These are phyloP conservation scores for Drosophila persimilis DNA, from an alignment of 1,140 invertebrate species.

Conservation along the genomic window DNA sequence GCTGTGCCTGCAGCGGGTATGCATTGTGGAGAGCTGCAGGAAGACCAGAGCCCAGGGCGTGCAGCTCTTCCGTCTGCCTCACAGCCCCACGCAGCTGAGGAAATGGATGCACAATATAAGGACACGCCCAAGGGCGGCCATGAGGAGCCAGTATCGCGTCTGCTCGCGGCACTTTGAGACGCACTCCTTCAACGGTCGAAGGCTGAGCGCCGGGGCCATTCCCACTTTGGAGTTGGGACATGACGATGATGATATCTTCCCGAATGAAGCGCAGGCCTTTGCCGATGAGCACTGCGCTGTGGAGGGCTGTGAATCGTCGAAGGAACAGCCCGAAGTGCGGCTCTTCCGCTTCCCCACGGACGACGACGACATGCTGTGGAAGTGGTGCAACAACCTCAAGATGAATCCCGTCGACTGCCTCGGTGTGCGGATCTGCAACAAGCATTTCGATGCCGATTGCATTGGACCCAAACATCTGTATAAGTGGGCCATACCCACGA, in stretches of 20 bases:
- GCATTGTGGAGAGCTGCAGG: conserved; percentile 73
- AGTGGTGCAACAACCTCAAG: conserved; percentile 79
- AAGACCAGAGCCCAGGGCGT: conserved; percentile 70
- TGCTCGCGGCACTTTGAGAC: conserved; percentile 74
- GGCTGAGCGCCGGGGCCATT: conserved; percentile 68
- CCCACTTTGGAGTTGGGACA: conserved; percentile 75
- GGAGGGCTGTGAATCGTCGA: conserved; percentile 60
- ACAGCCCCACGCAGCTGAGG: conserved; percentile 64
- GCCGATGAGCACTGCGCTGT: conserved; percentile 70
- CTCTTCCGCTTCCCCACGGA: conserved; percentile 76
- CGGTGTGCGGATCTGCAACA: conserved; percentile 74
- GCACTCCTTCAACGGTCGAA: conserved; percentile 70
- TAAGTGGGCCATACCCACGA: conserved; percentile 73
- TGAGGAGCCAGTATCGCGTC: conserved; percentile 64
- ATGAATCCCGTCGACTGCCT: conserved; percentile 73
- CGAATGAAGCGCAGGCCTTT: conserved; percentile 74
- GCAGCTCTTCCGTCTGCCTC: conserved; percentile 72
- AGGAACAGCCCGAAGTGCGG: conserved; percentile 68
- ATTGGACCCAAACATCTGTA: conserved; percentile 70
- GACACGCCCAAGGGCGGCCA: conserved; percentile 46
- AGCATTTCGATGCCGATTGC: conserved; percentile 72
- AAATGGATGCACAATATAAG: conserved; percentile 78
- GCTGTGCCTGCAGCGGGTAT: conserved; percentile 65
- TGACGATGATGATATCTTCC: conserved; percentile 67
- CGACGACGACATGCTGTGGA: conserved; percentile 75